Percentiles rank a stretch among this genome's conserved stretches.
These are phyloP conservation scores for Prosapia bicincta DNA, from an alignment of 2,888 invertebrate species.

Conservation along the genomic window DNA sequence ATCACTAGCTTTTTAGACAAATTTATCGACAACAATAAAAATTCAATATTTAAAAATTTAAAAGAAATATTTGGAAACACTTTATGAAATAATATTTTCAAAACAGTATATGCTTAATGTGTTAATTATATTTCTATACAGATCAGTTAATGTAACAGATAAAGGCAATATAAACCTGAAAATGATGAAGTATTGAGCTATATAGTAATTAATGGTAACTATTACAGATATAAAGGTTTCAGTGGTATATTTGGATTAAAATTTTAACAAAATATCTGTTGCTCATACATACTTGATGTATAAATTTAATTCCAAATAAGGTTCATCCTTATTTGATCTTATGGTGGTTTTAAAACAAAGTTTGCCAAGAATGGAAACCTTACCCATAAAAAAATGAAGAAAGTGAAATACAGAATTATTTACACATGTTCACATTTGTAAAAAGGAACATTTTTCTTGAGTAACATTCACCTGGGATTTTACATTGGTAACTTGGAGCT, in stretches of 20 bases:
- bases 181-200: too few relatives aligned
- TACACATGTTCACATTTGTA: background rate
- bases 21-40: too few relatives aligned
- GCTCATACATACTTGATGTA: background rate
- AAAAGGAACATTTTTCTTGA: conserved; percentile 14
- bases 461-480: conserved; percentile 8
- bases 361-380: conserved; percentile 18
- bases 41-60: too few relatives aligned
- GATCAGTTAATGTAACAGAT: background rate
- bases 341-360: conserved; percentile 6
- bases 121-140: background rate
- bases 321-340: conserved; percentile 18
- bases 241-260: background rate
- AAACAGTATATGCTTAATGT: too few relatives aligned
- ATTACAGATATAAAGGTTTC: conserved; percentile 17
- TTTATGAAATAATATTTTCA: too few relatives aligned
- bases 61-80: too few relatives aligned
- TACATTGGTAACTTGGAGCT: conserved; percentile 21
- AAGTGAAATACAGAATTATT: background rate
- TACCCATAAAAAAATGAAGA: background rate
- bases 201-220: conserved; percentile 6
- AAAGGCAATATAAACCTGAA: too few relatives aligned
- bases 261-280: too few relatives aligned
- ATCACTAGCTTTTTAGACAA: too few relatives aligned
- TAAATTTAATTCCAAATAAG: background rate